phyloP scores from a whole-genome alignment of 2,113 vertebrate species.

The Ahaetulla prasina region DNA sequence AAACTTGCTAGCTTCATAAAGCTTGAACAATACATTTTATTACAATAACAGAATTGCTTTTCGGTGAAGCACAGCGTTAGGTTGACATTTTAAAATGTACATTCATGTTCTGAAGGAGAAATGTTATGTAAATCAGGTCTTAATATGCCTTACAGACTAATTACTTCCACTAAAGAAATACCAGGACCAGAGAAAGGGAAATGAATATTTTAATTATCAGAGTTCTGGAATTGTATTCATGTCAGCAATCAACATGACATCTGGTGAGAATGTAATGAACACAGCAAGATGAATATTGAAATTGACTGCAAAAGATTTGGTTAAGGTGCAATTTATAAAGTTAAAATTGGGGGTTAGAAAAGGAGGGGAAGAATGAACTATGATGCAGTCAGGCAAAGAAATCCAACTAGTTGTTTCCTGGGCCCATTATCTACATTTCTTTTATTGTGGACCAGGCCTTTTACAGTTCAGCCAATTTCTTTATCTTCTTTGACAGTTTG shows the following conservation, averaged over 20 bases:
- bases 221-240: neutral
- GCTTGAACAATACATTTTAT: neutral
- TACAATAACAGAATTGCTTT: neutral
- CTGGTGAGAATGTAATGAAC: constrained; percentile 3
- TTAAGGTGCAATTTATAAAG: neutral
- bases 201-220: neutral
- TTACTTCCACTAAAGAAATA: neutral
- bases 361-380: neutral
- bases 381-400: constrained; percentile 4
- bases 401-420: neutral
- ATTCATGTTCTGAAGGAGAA: neutral
- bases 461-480: constrained; percentile 30
- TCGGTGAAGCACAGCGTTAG: neutral
- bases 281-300: neutral
- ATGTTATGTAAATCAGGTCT: fast-evolving
- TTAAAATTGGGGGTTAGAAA: constrained; percentile 21
- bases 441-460: constrained; percentile 1
- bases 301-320: neutral
- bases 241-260: neutral
- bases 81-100: neutral
- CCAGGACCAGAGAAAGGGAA: neutral
- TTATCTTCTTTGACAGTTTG: constrained; percentile 34
- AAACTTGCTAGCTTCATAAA: neutral
- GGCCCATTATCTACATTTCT: constrained; percentile 19
- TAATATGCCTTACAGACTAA: neutral